Conservation (phyloP, 2,113 vertebrate genomes). For the Oncorhynchus gorbuscha region DNA sequence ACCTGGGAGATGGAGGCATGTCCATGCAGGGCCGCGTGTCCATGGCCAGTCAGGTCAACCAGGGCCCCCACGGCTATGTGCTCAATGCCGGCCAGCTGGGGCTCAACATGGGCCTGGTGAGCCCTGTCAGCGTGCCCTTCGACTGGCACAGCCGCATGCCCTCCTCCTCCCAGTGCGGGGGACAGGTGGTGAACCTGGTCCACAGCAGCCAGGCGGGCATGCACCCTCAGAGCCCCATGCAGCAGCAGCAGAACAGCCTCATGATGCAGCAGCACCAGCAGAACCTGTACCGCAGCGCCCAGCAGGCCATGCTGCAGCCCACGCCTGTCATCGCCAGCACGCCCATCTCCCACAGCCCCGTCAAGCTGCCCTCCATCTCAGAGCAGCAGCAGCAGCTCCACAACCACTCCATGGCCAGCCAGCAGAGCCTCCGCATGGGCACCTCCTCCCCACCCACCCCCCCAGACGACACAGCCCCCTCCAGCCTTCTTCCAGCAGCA, state of each 20-base stretch:
- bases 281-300: slow-evolving; percentile 73
- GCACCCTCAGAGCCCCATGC: slow-evolving; percentile 74
- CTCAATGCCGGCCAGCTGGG: slow-evolving; percentile 79
- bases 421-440: slow-evolving; percentile 69
- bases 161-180: slow-evolving; percentile 73
- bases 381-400: slow-evolving; percentile 72
- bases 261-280: slow-evolving; percentile 81
- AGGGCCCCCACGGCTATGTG: slow-evolving; percentile 63
- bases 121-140: slow-evolving; percentile 85
- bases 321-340: slow-evolving; percentile 69
- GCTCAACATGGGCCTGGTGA: slow-evolving; percentile 85
- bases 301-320: slow-evolving; percentile 72
- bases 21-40: slow-evolving; percentile 74
- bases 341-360: slow-evolving; percentile 69
- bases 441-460: slow-evolving; percentile 73
- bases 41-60: slow-evolving; percentile 67
- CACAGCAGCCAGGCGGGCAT: slow-evolving; percentile 74
- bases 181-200: slow-evolving; percentile 75
- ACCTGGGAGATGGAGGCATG: slow-evolving; percentile 76
- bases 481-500: slow-evolving; percentile 73
- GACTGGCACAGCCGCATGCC: slow-evolving; percentile 83
- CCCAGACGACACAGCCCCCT: slow-evolving; percentile 73
- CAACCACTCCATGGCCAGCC: slow-evolving; percentile 62
- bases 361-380: slow-evolving; percentile 73
- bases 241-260: slow-evolving; percentile 69